A percentile compares a stretch with the other conserved stretches of the same genome.
These are phyloP conservation scores for Cavia porcellus DNA, from an alignment of 2,113 vertebrate genomes.

Conservation along the genomic window DNA sequence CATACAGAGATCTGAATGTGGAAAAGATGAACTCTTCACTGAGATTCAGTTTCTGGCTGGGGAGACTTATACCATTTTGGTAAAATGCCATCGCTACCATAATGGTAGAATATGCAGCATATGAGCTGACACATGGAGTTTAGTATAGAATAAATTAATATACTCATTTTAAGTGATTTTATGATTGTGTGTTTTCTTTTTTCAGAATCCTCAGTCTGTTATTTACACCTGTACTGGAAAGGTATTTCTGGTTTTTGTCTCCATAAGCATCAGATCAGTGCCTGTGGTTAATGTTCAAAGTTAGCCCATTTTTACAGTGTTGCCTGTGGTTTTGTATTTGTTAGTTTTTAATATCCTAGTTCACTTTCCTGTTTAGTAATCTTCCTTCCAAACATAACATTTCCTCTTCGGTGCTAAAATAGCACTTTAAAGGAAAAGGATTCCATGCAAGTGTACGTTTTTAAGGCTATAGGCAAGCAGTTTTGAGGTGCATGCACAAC, in stretches of 20 bases:
- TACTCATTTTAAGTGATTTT: background rate
- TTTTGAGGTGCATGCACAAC: background rate
- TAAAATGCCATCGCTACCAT: background rate
- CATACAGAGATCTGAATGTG: background rate
- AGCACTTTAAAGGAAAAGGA: background rate
- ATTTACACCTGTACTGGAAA: background rate
- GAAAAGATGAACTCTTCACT: background rate
- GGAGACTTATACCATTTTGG: background rate
- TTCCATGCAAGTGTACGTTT: background rate
- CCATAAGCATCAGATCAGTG: background rate
- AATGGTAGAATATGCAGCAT: fast-evolving
- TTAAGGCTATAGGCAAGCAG: background rate
- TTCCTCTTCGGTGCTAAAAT: background rate
- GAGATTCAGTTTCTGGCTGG: background rate
- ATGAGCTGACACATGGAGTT: fast-evolving
- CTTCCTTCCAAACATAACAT: slow-evolving; percentile 50
- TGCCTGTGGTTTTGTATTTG: slow-evolving; percentile 39
- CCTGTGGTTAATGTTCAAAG: background rate
- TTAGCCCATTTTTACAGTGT: slow-evolving; percentile 53
- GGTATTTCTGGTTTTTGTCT: background rate
- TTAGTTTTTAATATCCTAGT: slow-evolving; percentile 53
- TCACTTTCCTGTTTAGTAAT: slow-evolving; percentile 51
- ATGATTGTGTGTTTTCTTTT: background rate
- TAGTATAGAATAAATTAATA: background rate
- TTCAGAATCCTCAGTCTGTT: background rate